Evolutionary conservation across 2,797 vertebrate species (phyloP).

Genomic region (Fistularia commersonii): DNA sequence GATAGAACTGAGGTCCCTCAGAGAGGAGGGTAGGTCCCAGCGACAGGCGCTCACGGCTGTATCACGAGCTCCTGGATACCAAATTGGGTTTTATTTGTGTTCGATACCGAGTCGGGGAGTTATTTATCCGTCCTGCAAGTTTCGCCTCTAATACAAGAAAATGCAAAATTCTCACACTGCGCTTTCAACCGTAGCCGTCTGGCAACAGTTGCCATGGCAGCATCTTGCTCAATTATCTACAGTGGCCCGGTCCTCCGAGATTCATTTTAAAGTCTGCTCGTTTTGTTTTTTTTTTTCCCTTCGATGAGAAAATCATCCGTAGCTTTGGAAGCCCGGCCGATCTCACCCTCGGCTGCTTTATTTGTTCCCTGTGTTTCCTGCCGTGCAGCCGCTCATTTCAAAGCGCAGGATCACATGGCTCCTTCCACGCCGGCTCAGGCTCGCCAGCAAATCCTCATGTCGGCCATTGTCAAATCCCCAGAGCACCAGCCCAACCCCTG

Average conservation of each 20-base stretch:
- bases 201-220: constrained; percentile 21
- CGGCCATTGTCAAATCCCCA: constrained; percentile 94
- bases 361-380: constrained; percentile 11
- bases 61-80: too few relatives aligned
- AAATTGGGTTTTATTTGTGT: background rate
- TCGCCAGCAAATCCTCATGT: constrained; percentile 98
- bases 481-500: constrained; percentile 96
- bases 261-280: background rate
- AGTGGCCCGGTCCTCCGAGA: constrained; percentile 13
- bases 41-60: background rate
- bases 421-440: constrained; percentile 90
- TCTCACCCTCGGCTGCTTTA: constrained; percentile 10
- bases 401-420: constrained; percentile 87
- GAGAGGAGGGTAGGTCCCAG: constrained; percentile 87
- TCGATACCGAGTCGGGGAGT: background rate
- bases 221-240: constrained; percentile 17
- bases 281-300: too few relatives aligned
- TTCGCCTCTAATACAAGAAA: constrained; percentile 8
- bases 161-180: background rate
- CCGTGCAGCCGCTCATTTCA: constrained; percentile 89
- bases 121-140: background rate
- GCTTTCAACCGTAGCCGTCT: constrained; percentile 7
- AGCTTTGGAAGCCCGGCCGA: too few relatives aligned
- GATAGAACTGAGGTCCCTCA: constrained; percentile 91
- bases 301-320: too few relatives aligned